phyloP scores from a whole-genome alignment of 2,797 vertebrate species.

The Channallabes apus region DNA sequence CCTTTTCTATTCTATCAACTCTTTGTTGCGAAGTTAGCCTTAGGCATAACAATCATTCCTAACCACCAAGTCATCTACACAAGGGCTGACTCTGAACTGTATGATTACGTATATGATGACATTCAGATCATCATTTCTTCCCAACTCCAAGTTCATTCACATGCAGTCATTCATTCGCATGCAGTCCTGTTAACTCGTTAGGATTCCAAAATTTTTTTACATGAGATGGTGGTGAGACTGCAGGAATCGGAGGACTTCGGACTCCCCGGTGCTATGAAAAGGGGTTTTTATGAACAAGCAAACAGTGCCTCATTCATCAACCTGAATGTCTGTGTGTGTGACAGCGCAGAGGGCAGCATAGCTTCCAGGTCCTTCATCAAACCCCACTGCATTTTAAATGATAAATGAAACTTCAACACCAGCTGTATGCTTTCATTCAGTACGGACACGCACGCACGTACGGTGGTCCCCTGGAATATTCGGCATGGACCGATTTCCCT shows the following conservation, averaged over 20 bases:
- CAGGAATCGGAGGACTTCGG: neutral
- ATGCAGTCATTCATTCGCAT: neutral
- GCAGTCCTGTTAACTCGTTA: neutral
- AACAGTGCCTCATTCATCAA: slow-evolving; percentile 25
- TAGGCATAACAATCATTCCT: neutral
- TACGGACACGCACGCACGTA: slow-evolving; percentile 23
- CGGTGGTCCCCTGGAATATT: slow-evolving; percentile 36
- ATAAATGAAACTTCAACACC: slow-evolving; percentile 50
- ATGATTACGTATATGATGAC: neutral
- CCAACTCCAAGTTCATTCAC: neutral
- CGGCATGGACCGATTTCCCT: neutral
- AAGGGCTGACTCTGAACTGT: neutral
- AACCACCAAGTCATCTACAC: neutral
- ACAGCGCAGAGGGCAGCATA: slow-evolving; percentile 6
- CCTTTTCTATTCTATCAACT: neutral
- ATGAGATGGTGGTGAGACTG: neutral
- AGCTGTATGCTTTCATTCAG: slow-evolving; percentile 52
- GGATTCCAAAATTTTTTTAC: neutral
- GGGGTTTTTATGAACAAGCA: slow-evolving; percentile 4
- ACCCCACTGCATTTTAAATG: slow-evolving; percentile 40
- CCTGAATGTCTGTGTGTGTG: slow-evolving; percentile 33
- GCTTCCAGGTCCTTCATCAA: slow-evolving; percentile 52
- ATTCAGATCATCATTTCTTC: neutral
- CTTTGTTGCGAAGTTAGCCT: neutral
- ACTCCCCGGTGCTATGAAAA: slow-evolving; percentile 10